These are phyloP conservation scores for Mnemiopsis leidyi DNA, from an alignment of 37 sponge, comb jelly and placozoan genomes.

Conservation along the genomic window DNA sequence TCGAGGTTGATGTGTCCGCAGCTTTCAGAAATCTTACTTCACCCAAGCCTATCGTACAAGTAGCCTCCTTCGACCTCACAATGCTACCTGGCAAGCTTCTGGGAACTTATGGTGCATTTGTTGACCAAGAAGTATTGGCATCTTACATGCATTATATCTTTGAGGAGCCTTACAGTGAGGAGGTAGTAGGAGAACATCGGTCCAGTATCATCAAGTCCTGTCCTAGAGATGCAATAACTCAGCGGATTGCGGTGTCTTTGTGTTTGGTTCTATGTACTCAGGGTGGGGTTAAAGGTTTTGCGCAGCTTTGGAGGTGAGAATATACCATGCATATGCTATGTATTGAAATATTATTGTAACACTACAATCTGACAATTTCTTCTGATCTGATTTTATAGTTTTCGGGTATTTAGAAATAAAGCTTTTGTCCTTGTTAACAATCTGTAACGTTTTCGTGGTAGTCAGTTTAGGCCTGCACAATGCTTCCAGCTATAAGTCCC, in stretches of 20 bases:
- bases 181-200: not conserved
- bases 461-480: too few species aligned
- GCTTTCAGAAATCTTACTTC: not conserved
- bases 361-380: too few species aligned
- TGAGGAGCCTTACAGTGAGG: not conserved
- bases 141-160: conserved; percentile 25
- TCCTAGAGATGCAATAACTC: not conserved
- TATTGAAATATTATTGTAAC: too few species aligned
- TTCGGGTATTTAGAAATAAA: too few species aligned
- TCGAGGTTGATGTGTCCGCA: not conserved
- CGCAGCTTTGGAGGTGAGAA: conserved; percentile 46
- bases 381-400: too few species aligned
- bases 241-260: conserved; percentile 4
- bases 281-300: conserved; percentile 3
- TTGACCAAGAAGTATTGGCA: not conserved
- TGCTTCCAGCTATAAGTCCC: too few species aligned
- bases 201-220: not conserved
- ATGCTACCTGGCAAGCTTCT: conserved; percentile 26
- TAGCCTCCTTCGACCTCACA: not conserved
- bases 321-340: too few species aligned
- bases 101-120: not conserved
- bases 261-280: conserved; percentile 2
- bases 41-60: not conserved
- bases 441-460: too few species aligned
- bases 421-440: too few species aligned